These are phyloP conservation scores for Coecobrya sp. DNA, from an alignment of 2,888 invertebrate species.

Conservation along the genomic window DNA sequence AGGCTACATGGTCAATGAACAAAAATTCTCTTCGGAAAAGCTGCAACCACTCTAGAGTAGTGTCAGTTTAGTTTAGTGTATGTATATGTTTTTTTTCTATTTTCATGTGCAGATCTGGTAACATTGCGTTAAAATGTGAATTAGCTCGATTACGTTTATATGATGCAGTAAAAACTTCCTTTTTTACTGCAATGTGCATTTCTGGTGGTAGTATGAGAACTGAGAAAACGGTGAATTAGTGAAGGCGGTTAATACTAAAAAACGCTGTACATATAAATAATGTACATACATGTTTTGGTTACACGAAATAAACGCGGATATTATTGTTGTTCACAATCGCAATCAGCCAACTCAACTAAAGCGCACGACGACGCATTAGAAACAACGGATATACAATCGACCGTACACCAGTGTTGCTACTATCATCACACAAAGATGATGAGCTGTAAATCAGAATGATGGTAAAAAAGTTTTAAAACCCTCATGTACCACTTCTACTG, in stretches of 20 bases:
- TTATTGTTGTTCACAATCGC: constrained; percentile 23
- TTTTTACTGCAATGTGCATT: neutral
- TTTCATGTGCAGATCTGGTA: neutral
- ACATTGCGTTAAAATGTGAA: constrained; percentile 40
- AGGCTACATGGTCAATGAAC: constrained; percentile 58
- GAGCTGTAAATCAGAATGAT: constrained; percentile 73
- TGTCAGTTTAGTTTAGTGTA: neutral
- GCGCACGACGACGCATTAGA: neutral
- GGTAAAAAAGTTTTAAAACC: constrained; percentile 67
- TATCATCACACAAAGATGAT: constrained; percentile 54
- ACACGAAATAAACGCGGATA: constrained; percentile 11
- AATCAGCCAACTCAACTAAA: constrained; percentile 22
- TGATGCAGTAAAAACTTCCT: constrained; percentile 34
- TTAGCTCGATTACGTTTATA: constrained; percentile 35
- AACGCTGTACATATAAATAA: neutral
- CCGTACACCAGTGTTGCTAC: neutral
- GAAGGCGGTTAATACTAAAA: neutral
- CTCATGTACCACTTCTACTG: constrained; percentile 33
- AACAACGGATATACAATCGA: neutral
- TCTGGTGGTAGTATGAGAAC: neutral
- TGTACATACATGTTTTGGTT: neutral
- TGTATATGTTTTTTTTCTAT: neutral
- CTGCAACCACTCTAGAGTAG: neutral
- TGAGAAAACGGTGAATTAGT: neutral
- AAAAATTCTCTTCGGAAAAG: constrained; percentile 20